These are phyloP conservation scores for Aurelia coerulea DNA, from an alignment of 30 jellyfish, hydroid and myxozoan species.

Conservation along the genomic window DNA sequence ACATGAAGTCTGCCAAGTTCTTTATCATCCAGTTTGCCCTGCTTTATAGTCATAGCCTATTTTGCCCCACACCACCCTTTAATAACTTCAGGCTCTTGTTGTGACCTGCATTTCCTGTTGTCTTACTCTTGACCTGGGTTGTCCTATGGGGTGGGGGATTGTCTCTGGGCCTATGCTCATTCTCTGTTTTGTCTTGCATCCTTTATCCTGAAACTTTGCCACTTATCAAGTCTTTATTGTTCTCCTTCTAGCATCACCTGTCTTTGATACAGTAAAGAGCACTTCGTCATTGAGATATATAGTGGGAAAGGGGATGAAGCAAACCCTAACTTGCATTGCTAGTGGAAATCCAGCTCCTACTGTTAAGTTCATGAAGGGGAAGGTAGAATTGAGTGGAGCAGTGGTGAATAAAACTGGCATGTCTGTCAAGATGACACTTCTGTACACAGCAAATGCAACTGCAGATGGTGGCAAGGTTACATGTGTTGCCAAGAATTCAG, in stretches of 20 bases:
- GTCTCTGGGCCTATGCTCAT: neutral
- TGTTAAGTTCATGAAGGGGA: constrained; percentile 56
- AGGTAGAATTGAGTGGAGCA: constrained; percentile 13
- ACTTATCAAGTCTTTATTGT: neutral
- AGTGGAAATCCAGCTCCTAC: constrained; percentile 78
- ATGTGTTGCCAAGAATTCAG: constrained; percentile 43
- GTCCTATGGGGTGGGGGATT: no score
- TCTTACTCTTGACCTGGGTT: no score
- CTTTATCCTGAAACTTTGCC: neutral
- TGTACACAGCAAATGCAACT: constrained; percentile 27
- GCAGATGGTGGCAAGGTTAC: constrained; percentile 44
- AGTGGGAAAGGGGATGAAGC: constrained; percentile 22
- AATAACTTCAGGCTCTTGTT: no score
- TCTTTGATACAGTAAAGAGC: constrained; percentile 3
- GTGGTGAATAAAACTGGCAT: neutral
- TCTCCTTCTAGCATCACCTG: constrained; percentile 25
- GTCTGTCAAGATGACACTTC: neutral
- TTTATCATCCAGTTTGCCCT: no score
- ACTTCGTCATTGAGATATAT: constrained; percentile 10
- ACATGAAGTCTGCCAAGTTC: no score
- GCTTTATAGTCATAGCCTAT: no score
- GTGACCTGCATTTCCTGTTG: no score
- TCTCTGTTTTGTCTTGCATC: neutral
- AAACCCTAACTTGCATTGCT: constrained; percentile 71
- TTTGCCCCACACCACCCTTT: no score